Evolutionary conservation across 2,888 invertebrate species (phyloP), one percentile per base, ranked within the genome.

Genomic region (Phengaris arion): DNA sequence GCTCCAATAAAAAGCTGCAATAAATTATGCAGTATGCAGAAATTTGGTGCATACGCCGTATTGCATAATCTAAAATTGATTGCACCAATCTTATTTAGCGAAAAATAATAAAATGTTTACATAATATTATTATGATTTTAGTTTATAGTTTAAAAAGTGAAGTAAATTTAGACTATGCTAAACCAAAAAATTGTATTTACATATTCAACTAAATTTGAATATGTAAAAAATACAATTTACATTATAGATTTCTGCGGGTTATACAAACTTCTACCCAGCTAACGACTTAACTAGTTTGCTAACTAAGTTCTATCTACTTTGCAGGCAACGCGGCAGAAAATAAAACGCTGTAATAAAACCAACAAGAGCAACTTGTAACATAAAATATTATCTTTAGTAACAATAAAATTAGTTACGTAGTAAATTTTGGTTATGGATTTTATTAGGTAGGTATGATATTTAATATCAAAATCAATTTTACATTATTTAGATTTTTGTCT

Each of bases 141-240:
- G 4, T 35, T 35, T 35, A 35, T 35, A 35, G 35, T 35, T 35
- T 35, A 35, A 3, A 35, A 4, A 35, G 35, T 35, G 35, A 35
- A 35, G 2, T 35, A 22, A 22, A 22, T 79, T 52, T 45, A 59
- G 76, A 76, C 75, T 75, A 74, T 52, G 57, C 52, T 75, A 52
- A 74, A 69, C 57, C 22, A 22, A 22, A 22, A 22, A 22, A 22
- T 22, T 22, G 22, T 22, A 22, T 22, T 22, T 22, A 22, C 22
- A 22, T 22, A 22, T 22, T 22, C 22, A 22, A 4, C 51, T 15
- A 8, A 13, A 54, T 54, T 54, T 54, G 54, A 72, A 54, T 72
- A 72, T 72, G 72, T 72, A 54, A 82, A 85, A 22, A n/a, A n/a
- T n/a, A n/a, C n/a, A n/a, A 22, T 22, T 22, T 80, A 76, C 79